Evolutionary conservation across 2,888 invertebrate species (phyloP).

Genomic region (Pseudanteris insignis): DNA sequence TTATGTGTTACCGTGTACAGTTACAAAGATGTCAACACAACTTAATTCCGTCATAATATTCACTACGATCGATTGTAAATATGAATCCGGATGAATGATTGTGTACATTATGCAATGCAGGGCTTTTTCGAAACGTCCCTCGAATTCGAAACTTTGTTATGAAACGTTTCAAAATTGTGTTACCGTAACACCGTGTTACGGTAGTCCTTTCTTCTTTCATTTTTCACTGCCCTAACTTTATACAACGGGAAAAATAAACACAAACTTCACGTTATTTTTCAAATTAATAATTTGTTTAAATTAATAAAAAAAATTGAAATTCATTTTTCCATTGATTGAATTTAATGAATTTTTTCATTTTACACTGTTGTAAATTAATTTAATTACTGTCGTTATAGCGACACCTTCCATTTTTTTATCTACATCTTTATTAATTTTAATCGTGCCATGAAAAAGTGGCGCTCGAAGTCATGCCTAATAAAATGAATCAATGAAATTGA

Average conservation of each 20-base stretch:
- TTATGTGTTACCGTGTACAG: conserved; percentile 35
- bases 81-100: conserved; percentile 24
- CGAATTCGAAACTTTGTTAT: conserved; percentile 3
- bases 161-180: conserved; percentile 12
- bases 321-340: too few species aligned
- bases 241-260: too few species aligned
- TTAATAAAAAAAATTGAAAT: too few species aligned
- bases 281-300: too few species aligned
- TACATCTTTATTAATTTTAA: conserved; percentile 29
- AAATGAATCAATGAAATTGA: conserved; percentile 28
- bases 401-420: too few species aligned
- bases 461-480: conserved; percentile 23
- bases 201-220: too few species aligned
- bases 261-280: too few species aligned
- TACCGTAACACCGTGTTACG: too few species aligned
- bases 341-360: too few species aligned
- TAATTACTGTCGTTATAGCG: too few species aligned
- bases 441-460: conserved; percentile 23
- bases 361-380: too few species aligned
- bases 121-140: conserved; percentile 4
- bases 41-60: conserved; percentile 23
- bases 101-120: conserved; percentile 11
- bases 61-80: conserved; percentile 22
- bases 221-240: too few species aligned
- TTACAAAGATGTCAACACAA: conserved; percentile 27